phyloP scores from a whole-genome alignment of 53 echinoderm and acorn worm species.

The Astropecten irregularis region DNA sequence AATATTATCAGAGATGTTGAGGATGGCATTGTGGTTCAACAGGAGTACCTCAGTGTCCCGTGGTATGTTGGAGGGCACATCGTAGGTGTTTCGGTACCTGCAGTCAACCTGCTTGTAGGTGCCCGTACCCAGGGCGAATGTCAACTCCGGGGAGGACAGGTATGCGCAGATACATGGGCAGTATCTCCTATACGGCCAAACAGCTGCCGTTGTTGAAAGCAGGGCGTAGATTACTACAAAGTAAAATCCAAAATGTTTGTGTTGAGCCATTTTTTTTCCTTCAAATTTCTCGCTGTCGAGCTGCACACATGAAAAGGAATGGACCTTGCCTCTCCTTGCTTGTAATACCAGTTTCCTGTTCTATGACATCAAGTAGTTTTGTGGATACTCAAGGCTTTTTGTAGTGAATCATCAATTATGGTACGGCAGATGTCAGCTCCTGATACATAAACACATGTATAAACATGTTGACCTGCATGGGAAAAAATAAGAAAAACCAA shows the following conservation, averaged over 20 bases:
- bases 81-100: conserved; percentile 64
- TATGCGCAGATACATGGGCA: conserved; percentile 77
- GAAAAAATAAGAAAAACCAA: too few species aligned
- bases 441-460: neutral
- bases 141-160: conserved; percentile 72
- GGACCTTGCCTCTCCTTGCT: neutral
- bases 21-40: conserved; percentile 84
- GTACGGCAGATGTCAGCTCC: neutral
- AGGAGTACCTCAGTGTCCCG: conserved; percentile 80
- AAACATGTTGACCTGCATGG: neutral
- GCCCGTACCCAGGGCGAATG: conserved; percentile 81
- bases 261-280: conserved; percentile 7
- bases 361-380: neutral
- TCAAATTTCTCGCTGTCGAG: neutral
- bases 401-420: neutral
- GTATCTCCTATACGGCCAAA: conserved; percentile 25
- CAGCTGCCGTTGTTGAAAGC: neutral
- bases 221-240: conserved; percentile 8
- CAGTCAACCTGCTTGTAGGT: conserved; percentile 88
- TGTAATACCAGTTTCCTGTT: conserved; percentile 27
- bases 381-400: neutral
- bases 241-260: neutral
- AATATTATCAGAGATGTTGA: conserved; percentile 54
- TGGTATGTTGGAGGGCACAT: conserved; percentile 79
- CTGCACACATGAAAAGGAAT: too few species aligned